These are phyloP conservation scores for Horisme vitalbata DNA, from an alignment of 2,888 invertebrate genomes.

Conservation along the genomic window DNA sequence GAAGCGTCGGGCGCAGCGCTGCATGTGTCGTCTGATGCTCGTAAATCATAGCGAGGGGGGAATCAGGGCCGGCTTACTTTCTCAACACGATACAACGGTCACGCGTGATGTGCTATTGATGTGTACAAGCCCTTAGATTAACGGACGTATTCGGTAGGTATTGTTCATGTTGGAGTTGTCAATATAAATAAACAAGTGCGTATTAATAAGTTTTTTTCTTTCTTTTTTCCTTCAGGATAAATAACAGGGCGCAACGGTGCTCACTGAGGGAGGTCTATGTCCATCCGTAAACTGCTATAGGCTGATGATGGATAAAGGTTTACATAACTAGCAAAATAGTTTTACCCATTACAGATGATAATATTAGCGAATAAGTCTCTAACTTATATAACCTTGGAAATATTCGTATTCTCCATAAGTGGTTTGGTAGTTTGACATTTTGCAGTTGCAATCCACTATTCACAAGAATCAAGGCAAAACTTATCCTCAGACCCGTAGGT, in stretches of 20 bases:
- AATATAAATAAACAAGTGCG: no score
- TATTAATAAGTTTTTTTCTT: no score
- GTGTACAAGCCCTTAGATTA: conserved; percentile 26
- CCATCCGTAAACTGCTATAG: no score
- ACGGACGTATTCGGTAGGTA: no score
- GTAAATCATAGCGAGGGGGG: conserved; percentile 72
- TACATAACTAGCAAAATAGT: background rate
- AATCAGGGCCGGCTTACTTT: conserved; percentile 71
- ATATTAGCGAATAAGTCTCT: no score
- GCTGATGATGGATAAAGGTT: no score
- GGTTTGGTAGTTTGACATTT: conserved; percentile 24
- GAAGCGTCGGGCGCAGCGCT: conserved; percentile 70
- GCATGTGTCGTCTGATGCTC: conserved; percentile 75
- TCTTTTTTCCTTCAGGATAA: no score
- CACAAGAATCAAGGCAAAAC: conserved; percentile 38
- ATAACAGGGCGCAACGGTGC: no score
- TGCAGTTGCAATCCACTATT: conserved; percentile 36
- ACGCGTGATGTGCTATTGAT: conserved; percentile 42
- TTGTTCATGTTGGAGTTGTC: no score
- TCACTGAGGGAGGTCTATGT: no score
- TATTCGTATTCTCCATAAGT: conserved; percentile 4
- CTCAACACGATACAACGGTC: conserved; percentile 56
- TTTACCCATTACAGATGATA: no score
- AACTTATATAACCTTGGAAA: background rate
- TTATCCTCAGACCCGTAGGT: conserved; percentile 61